Evolutionary conservation across 2,888 invertebrate species (phyloP), one percentile per base, ranked within the genome.

Genomic region (Stegana nigrithorax): DNA sequence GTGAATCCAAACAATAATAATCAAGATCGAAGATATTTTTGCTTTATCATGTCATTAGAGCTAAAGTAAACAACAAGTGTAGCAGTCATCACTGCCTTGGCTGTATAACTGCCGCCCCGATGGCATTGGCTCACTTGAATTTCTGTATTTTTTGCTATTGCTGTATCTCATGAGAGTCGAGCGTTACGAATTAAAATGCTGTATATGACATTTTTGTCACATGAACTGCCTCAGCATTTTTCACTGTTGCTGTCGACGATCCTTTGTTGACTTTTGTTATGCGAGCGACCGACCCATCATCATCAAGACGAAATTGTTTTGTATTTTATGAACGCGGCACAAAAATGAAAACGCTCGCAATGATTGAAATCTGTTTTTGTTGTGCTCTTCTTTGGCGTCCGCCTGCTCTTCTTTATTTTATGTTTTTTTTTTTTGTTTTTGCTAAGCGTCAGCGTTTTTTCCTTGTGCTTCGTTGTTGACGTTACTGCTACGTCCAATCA

Each of bases 181-280:
- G n/a, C n/a, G n/a, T n/a, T n/a, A n/a, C n/a, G n/a, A n/a, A n/a
- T 14, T 17, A 42, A 57, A 64, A 59, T 57, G 82, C 82, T 82
- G 82, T 80, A 68, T 75, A 71, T 66, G 76, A 79, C 79, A 79
- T 79, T 82, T 82, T 81, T 82, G 81, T 75, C 73, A 80, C 74
- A 75, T 71, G 72, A 81, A 81, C 75, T 70, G 57, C 21, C 12
- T 14, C 17, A 7, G 17, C 7, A 55, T 17, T 32, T 36, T 21
- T 36, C 14, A 39, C 5, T 42, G 42, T 42, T 42, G n/a, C n/a
- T 42, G 42, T 42, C 17, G 42, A 42, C 42, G 42, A 42, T 42
- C 42, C 42, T 42, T 17, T 7, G n/a, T 42, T 42, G 42, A n/a
- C 14, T 6, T 14, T 42, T n/a, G 42, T 42, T 42, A 17, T 42